A percentile compares a stretch with the other conserved stretches of the same genome.
Evolutionary conservation across 2,113 vertebrate species (phyloP).

Genomic region (Blennius ocellaris): DNA sequence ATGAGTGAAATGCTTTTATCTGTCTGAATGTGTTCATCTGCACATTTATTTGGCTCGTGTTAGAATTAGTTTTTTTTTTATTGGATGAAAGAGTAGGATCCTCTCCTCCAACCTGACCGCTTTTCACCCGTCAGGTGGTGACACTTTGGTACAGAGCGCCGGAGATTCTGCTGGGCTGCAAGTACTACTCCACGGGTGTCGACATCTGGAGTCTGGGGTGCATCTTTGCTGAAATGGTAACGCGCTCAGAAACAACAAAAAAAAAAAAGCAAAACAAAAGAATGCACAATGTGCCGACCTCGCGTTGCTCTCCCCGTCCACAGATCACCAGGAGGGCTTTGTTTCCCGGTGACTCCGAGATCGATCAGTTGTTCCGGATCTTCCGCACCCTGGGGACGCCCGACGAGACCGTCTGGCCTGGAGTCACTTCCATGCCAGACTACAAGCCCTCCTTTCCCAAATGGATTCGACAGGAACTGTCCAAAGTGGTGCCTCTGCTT

Average conservation of each 20-base stretch:
- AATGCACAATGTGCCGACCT: not conserved
- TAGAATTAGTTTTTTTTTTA: not conserved
- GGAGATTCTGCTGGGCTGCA: slow-evolving; percentile 96
- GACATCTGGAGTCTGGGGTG: slow-evolving; percentile 98
- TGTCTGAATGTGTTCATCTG: too few species aligned
- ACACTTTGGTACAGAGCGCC: slow-evolving; percentile 97
- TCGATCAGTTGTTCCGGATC: slow-evolving; percentile 95
- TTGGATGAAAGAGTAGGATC: not conserved
- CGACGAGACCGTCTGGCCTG: slow-evolving; percentile 91
- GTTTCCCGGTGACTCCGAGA: slow-evolving; percentile 95
- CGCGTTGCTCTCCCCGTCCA: not conserved
- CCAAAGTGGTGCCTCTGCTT: slow-evolving; percentile 91
- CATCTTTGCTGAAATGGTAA: slow-evolving; percentile 98
- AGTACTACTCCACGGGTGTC: slow-evolving; percentile 96
- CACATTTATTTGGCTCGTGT: too few species aligned
- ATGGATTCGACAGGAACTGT: slow-evolving; percentile 92
- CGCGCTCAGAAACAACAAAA: too few species aligned
- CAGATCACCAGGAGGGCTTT: slow-evolving; percentile 91
- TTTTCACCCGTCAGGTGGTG: slow-evolving; percentile 85
- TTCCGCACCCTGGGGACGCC: slow-evolving; percentile 95
- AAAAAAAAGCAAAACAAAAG: not conserved
- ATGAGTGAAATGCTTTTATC: too few species aligned
- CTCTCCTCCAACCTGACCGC: not conserved
- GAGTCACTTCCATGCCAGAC: slow-evolving; percentile 94
- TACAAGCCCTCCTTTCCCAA: slow-evolving; percentile 96